Conservation (phyloP, 2,888 invertebrate species). For the Patella pellucida region DNA sequence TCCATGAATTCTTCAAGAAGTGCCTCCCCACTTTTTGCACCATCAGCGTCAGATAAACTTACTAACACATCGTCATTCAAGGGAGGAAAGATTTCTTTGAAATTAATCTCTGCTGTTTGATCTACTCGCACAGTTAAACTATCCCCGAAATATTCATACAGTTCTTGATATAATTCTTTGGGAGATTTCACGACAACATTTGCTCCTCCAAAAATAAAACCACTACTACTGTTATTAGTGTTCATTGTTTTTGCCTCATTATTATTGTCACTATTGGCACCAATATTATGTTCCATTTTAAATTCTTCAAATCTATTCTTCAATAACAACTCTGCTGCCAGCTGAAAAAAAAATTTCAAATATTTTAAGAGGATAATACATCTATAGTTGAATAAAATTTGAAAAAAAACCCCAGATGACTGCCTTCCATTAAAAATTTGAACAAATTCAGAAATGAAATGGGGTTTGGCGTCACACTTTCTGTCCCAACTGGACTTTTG, state of each 20-base stretch:
- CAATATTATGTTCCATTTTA: slow-evolving; percentile 33
- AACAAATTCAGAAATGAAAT: too few relatives aligned
- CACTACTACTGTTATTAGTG: not conserved
- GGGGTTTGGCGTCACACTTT: too few relatives aligned
- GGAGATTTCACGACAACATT: slow-evolving; percentile 26
- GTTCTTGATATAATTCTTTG: slow-evolving; percentile 50
- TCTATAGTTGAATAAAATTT: too few relatives aligned
- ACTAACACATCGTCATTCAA: slow-evolving; percentile 44
- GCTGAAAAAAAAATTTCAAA: slow-evolving; percentile 38
- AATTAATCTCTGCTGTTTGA: slow-evolving; percentile 35
- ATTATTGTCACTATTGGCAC: slow-evolving; percentile 18
- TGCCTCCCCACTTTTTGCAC: slow-evolving; percentile 63
- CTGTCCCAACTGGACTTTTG: too few relatives aligned
- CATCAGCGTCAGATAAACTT: slow-evolving; percentile 53
- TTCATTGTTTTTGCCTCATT: not conserved
- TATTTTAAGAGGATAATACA: too few relatives aligned
- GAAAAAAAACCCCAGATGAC: too few relatives aligned
- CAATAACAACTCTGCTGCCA: slow-evolving; percentile 54
- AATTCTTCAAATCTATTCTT: slow-evolving; percentile 46
- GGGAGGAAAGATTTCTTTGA: slow-evolving; percentile 45
- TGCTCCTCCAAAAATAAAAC: not conserved
- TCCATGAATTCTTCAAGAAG: slow-evolving; percentile 63
- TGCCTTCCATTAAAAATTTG: too few relatives aligned
- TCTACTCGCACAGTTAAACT: slow-evolving; percentile 56
- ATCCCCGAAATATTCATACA: slow-evolving; percentile 70